Evolutionary conservation across 2,113 vertebrate genomes (phyloP), one percentile per base, ranked within the genome.

Genomic region (Cephalopholis sonnerati): DNA sequence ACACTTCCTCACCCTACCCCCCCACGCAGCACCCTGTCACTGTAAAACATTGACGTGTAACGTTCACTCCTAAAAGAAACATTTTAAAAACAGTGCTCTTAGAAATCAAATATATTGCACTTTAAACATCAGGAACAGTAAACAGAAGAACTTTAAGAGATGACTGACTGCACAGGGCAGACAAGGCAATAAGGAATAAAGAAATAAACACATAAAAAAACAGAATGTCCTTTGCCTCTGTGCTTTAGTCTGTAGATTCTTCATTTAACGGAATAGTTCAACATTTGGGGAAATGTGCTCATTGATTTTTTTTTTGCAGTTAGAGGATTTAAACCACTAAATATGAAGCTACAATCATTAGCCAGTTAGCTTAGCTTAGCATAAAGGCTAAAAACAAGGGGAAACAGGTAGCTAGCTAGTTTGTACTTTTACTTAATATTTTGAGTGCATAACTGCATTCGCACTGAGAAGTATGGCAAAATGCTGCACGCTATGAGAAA

Each of bases 41-140:
- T 82, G 48, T 65, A 70, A 67, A 86, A 84, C 62, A 74, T 10
- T 9, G 22, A 74, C 44, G 50, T 67, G 62, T 75, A 78, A 70
- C 7, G 2, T 13, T 71, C 63, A 58, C 44, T 87, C 51, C 27
- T 61, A 24, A 67, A 79, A 70, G 15, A 88, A 59, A 77, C 32
- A 39, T 74, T 61, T 67, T 81, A 44, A 79, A 87, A 89, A 71
- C 77, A 75, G 82, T 79, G 83, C 48, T 79, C 58, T 32, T 64
- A 64, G 53, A 77, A 87, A 87, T 90, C 36, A 86, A 81, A 86
- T 44, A 80, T 92, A 93, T 94, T 94, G 92, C 91, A 93, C 92
- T 86, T 86, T 17, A 86, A 82, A 84, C 53, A 90, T 82, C 27
- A 36, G 75, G 9, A 83, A 79, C 15, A 62, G 59, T 74, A 82